Percentiles rank a stretch among this genome's conserved stretches.
Evolutionary conservation across 2,797 vertebrate species (phyloP).

Genomic region (Sebastes kiyomatsui): DNA sequence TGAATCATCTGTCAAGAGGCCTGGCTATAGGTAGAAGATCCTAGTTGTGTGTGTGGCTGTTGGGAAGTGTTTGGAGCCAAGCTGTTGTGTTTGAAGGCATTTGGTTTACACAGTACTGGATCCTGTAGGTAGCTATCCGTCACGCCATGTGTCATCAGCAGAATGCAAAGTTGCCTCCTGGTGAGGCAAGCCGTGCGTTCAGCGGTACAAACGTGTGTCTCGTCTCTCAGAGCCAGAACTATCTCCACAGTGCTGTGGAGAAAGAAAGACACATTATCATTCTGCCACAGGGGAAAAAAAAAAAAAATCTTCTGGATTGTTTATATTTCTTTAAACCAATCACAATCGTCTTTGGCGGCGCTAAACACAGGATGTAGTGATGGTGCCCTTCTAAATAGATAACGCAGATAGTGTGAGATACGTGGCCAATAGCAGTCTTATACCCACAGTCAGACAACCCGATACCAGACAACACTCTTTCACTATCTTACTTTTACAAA

Average conservation of each 20-base stretch:
- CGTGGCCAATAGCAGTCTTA: too few relatives aligned
- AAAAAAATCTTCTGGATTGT: too few relatives aligned
- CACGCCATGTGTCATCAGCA: background rate
- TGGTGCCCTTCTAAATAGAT: too few relatives aligned
- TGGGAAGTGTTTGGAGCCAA: background rate
- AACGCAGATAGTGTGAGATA: too few relatives aligned
- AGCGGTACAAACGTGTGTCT: background rate
- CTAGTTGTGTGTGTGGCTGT: background rate
- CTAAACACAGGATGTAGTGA: too few relatives aligned
- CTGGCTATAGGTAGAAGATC: background rate
- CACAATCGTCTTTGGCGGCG: too few relatives aligned
- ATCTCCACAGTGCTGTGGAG: too few relatives aligned
- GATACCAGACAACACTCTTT: background rate
- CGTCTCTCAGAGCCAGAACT: too few relatives aligned
- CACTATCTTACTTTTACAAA: background rate
- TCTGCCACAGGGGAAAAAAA: too few relatives aligned
- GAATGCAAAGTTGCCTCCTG: background rate
- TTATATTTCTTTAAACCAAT: too few relatives aligned
- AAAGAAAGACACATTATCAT: too few relatives aligned
- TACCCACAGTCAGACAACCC: too few relatives aligned
- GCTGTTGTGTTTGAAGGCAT: background rate
- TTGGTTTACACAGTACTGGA: background rate
- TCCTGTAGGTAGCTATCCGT: background rate
- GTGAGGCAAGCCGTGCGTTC: background rate
- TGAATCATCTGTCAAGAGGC: slow-evolving; percentile 7